These are phyloP conservation scores for Dissostichus mawsoni DNA, from an alignment of 2,113 vertebrate species.

Conservation along the genomic window DNA sequence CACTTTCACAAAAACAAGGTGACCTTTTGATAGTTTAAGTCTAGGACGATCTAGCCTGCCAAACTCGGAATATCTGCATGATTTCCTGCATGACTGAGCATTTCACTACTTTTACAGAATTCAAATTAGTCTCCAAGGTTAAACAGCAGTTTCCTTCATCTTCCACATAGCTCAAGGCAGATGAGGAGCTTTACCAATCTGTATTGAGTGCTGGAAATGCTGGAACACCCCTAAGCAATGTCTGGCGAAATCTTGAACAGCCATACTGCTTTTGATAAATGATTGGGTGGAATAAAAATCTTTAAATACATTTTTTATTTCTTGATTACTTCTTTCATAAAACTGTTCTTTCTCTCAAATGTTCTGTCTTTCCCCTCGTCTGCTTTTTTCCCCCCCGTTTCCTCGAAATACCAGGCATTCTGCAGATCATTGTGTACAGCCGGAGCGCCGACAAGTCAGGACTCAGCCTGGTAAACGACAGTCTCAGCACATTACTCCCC, in stretches of 20 bases:
- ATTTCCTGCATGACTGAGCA: conserved; percentile 29
- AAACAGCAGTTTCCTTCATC: conserved; percentile 29
- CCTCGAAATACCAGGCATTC: conserved; percentile 71
- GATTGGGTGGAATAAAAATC: background rate
- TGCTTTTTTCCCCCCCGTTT: conserved; percentile 40
- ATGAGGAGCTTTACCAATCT: conserved; percentile 39
- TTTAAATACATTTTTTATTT: background rate
- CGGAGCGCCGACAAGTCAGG: conserved; percentile 65
- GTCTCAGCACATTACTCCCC: conserved; percentile 58
- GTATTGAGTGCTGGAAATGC: conserved; percentile 14
- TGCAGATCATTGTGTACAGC: conserved; percentile 60
- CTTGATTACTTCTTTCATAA: conserved; percentile 12
- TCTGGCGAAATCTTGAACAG: conserved; percentile 35
- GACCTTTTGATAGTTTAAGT: background rate
- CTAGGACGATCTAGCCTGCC: background rate
- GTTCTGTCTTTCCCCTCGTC: conserved; percentile 19
- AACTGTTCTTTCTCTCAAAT: conserved; percentile 9
- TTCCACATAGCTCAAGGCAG: conserved; percentile 53
- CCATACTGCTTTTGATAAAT: conserved; percentile 14
- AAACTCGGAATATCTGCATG: conserved; percentile 12
- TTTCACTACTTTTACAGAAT: conserved; percentile 47
- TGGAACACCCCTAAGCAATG: conserved; percentile 14
- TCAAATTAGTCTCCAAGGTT: conserved; percentile 55
- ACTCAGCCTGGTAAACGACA: conserved; percentile 59
- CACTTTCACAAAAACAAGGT: background rate